phyloP scores from a whole-genome alignment of 2,888 invertebrate species.

The Trichopria drosophilae region DNA sequence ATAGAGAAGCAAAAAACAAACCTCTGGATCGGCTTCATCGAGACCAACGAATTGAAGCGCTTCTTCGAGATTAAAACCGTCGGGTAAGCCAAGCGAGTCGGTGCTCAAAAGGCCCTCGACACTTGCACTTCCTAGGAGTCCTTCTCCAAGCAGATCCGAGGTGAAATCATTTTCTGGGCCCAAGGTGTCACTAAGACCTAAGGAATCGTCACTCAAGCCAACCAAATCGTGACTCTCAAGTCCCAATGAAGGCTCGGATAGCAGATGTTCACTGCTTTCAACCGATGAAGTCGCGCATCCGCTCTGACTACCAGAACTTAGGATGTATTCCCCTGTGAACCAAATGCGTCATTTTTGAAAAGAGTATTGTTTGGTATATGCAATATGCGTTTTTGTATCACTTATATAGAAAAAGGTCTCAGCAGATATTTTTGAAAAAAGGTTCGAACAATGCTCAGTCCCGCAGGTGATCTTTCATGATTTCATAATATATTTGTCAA shows the following conservation, averaged over 20 bases:
- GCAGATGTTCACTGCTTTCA: conserved; percentile 42
- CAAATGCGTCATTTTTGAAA: too few species aligned
- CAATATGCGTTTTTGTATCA: too few species aligned
- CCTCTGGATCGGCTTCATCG: conserved; percentile 65
- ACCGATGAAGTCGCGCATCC: conserved; percentile 21
- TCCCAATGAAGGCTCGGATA: conserved; percentile 44
- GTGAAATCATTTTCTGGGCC: conserved; percentile 55
- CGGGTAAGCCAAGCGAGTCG: conserved; percentile 60
- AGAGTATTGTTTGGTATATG: too few species aligned
- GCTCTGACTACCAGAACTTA: conserved; percentile 45
- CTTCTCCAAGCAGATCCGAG: conserved; percentile 49
- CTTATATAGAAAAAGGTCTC: too few species aligned
- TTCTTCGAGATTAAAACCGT: conserved; percentile 73
- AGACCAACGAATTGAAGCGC: conserved; percentile 75
- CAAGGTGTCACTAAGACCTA: conserved; percentile 50
- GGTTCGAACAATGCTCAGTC: too few species aligned
- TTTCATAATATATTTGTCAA: too few species aligned
- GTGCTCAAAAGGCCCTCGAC: conserved; percentile 53
- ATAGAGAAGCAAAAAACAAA: conserved; percentile 45
- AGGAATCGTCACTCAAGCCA: conserved; percentile 50
- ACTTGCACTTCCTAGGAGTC: conserved; percentile 44
- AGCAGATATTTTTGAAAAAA: too few species aligned
- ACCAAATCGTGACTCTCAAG: conserved; percentile 47
- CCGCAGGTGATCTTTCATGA: too few species aligned
- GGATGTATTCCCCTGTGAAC: conserved; percentile 58